Evolutionary conservation across 2,113 vertebrate species (phyloP).

Genomic region (Ctenodactylus gundi): DNA sequence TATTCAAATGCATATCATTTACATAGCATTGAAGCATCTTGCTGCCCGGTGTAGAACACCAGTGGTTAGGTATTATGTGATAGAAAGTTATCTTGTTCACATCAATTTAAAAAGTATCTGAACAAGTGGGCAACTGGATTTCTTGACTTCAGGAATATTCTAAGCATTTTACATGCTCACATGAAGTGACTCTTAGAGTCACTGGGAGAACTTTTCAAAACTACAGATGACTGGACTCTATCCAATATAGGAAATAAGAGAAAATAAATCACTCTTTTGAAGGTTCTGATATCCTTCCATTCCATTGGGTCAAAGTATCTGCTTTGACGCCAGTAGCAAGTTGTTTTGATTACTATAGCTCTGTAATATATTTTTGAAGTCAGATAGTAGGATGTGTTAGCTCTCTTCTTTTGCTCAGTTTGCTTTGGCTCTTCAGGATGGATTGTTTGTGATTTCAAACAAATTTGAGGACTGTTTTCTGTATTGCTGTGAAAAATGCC

Average conservation of each 20-base stretch:
- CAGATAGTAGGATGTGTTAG: not conserved
- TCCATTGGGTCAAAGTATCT: not conserved
- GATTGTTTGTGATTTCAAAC: not conserved
- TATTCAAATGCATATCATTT: not conserved
- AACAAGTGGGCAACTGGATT: not conserved
- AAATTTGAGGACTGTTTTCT: not conserved
- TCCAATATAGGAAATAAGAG: not conserved
- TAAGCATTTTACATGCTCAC: not conserved
- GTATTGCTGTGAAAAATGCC: not conserved
- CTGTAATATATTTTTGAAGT: not conserved
- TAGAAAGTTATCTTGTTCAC: not conserved
- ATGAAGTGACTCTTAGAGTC: not conserved
- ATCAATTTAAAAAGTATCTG: not conserved
- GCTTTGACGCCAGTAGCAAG: not conserved
- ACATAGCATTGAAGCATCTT: not conserved
- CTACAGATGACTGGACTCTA: not conserved
- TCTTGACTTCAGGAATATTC: constrained; percentile 14
- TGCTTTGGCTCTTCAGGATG: not conserved
- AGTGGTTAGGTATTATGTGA: not conserved
- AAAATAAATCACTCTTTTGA: not conserved
- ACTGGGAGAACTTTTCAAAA: constrained; percentile 7
- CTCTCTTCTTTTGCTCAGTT: not conserved
- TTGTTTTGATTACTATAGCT: not conserved
- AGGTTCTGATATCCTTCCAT: not conserved
- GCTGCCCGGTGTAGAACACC: not conserved